Evolutionary conservation across 64 coral and sea anemone species (phyloP).

Genomic region (Dendrophyllia cribrosa): DNA sequence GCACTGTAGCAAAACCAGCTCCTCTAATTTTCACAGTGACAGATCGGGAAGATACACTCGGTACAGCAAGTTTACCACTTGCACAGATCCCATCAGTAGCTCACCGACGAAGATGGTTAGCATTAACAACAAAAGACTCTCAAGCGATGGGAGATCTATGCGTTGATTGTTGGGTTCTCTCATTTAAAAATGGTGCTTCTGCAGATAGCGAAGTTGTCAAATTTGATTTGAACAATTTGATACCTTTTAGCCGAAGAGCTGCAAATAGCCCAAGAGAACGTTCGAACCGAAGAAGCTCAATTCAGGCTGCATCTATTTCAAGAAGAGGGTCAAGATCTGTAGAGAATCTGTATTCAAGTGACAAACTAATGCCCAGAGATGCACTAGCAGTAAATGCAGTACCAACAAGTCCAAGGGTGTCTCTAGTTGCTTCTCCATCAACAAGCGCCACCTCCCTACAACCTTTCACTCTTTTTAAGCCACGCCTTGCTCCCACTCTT

Average conservation of each 20-base stretch:
- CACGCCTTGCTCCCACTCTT: conserved; percentile 85
- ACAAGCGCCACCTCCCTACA: background rate
- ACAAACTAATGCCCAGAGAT: background rate
- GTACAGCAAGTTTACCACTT: conserved; percentile 73
- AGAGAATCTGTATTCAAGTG: conserved; percentile 79
- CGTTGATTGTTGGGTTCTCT: conserved; percentile 92
- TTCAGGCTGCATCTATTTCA: conserved; percentile 73
- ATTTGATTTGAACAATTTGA: conserved; percentile 15
- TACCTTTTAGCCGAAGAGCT: conserved; percentile 1
- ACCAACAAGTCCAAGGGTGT: background rate
- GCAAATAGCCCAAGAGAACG: conserved; percentile 30
- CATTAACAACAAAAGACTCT: conserved; percentile 75
- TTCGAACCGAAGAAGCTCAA: conserved; percentile 65
- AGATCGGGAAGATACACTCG: conserved; percentile 81
- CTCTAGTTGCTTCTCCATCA: background rate
- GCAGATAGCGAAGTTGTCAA: background rate
- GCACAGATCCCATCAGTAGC: conserved; percentile 90
- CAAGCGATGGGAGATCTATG: conserved; percentile 88
- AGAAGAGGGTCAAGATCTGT: conserved; percentile 71
- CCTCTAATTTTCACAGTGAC: conserved; percentile 87
- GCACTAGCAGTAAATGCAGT: background rate
- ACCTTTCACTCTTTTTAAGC: conserved; percentile 27
- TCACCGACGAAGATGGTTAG: conserved; percentile 92
- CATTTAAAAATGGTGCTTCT: conserved; percentile 65
- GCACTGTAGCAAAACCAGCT: conserved; percentile 76